These are phyloP conservation scores for Xyliphius kryptos DNA, from an alignment of 2,113 vertebrate species.

Conservation along the genomic window DNA sequence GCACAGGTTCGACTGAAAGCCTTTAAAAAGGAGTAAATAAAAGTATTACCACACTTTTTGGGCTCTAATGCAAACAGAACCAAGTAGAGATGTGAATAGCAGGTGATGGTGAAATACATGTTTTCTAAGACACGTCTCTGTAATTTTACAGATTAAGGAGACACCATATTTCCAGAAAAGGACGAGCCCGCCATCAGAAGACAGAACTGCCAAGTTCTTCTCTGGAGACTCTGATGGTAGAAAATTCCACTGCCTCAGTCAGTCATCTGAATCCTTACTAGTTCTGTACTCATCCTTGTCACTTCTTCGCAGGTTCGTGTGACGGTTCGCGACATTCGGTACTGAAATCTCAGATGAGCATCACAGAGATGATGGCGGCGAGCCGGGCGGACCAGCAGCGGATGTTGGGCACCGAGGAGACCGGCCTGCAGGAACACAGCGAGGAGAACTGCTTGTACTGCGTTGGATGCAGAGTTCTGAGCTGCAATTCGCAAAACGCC, in stretches of 20 bases:
- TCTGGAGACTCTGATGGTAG: constrained; percentile 74
- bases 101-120: not conserved
- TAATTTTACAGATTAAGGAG: constrained; percentile 71
- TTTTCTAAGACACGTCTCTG: not conserved
- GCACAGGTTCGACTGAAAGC: too few relatives aligned
- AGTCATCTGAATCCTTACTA: not conserved
- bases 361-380: constrained; percentile 90
- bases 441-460: constrained; percentile 97
- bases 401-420: constrained; percentile 82
- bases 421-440: constrained; percentile 88
- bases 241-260: not conserved
- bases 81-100: too few relatives aligned
- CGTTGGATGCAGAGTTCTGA: constrained; percentile 80
- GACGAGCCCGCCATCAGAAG: constrained; percentile 80
- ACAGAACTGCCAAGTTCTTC: constrained; percentile 71
- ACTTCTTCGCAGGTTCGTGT: constrained; percentile 51
- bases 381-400: constrained; percentile 78
- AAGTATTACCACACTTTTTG: too few relatives aligned
- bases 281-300: constrained; percentile 24
- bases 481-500: constrained; percentile 72
- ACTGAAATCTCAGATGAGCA: constrained; percentile 90
- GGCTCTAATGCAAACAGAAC: too few relatives aligned
- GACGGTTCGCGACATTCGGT: constrained; percentile 70
- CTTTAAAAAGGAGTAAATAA: too few relatives aligned
- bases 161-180: constrained; percentile 92